phyloP scores from a whole-genome alignment of 2,888 invertebrate genomes.

The Rhagophthalmus giganteus region DNA sequence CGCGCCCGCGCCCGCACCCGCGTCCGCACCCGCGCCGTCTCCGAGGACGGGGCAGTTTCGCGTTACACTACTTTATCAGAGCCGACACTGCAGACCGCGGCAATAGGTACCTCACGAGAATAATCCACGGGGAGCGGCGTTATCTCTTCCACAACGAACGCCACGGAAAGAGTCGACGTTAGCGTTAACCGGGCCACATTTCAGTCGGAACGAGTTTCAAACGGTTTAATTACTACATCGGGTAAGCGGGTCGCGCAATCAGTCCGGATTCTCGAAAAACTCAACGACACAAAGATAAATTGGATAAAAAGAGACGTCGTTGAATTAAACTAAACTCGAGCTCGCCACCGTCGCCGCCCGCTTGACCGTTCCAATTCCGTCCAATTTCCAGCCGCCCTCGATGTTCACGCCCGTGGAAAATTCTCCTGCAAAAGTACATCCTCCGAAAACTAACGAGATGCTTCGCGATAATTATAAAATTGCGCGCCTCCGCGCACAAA shows the following conservation, averaged over 20 bases:
- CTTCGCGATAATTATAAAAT: constrained; percentile 23
- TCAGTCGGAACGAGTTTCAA: constrained; percentile 21
- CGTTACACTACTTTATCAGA: constrained; percentile 27
- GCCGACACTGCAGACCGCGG: constrained; percentile 23
- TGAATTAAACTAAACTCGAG: constrained; percentile 29
- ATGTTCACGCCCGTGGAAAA: constrained; percentile 4
- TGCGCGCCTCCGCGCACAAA: constrained; percentile 11
- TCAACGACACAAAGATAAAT: constrained; percentile 32
- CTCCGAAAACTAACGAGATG: too few species aligned
- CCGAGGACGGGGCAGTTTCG: constrained; percentile 16
- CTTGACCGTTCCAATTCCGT: constrained; percentile 20
- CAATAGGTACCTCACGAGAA: constrained; percentile 17
- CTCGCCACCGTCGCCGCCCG: constrained; percentile 20
- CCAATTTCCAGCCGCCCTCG: constrained; percentile 12
- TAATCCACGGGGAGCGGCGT: constrained; percentile 19
- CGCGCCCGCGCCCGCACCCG: too few species aligned
- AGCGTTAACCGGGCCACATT: constrained; percentile 13
- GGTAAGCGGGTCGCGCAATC: constrained; percentile 29
- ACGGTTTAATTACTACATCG: constrained; percentile 33
- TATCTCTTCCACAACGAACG: constrained; percentile 20
- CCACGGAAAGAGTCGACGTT: constrained; percentile 18
- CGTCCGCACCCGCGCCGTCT: too few species aligned
- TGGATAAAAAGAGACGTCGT: constrained; percentile 28
- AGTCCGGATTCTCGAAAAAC: constrained; percentile 28
- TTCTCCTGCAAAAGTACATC: background rate